Percentiles rank a stretch among this genome's conserved stretches.
phyloP scores from a whole-genome alignment of 2,797 vertebrate genomes.

The Sebastes umbrosus region DNA sequence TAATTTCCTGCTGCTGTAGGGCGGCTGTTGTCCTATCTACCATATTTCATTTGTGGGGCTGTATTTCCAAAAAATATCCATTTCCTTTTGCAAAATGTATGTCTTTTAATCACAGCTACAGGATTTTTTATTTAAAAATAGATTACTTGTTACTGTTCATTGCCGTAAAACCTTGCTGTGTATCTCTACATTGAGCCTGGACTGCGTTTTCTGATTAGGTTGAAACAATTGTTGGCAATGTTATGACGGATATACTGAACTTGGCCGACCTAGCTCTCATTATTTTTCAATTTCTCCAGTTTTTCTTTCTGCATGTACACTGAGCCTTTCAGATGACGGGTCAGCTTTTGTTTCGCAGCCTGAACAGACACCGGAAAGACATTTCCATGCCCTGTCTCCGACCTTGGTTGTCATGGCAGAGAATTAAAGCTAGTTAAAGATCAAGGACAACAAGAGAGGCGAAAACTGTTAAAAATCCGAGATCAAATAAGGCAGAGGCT shows the following conservation, averaged over 20 bases:
- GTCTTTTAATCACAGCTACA: neutral
- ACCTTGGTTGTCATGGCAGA: constrained; percentile 57
- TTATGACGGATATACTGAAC: constrained; percentile 14
- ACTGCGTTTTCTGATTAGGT: neutral
- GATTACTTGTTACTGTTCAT: neutral
- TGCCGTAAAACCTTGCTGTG: neutral
- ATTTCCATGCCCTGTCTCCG: constrained; percentile 17
- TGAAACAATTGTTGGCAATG: constrained; percentile 13
- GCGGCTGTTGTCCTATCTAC: neutral
- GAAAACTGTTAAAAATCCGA: constrained; percentile 56
- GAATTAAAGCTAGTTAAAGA: constrained; percentile 60
- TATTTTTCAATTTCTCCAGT: constrained; percentile 5
- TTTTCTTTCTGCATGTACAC: neutral
- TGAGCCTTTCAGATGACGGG: neutral
- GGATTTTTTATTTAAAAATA: neutral
- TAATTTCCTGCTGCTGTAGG: constrained; percentile 48
- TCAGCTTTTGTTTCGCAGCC: constrained; percentile 12
- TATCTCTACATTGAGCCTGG: neutral
- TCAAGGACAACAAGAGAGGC: constrained; percentile 56
- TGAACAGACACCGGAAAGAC: constrained; percentile 20
- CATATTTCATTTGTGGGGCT: neutral
- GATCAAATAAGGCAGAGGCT: constrained; percentile 56
- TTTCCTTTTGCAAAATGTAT: constrained; percentile 6
- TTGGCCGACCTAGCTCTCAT: neutral
- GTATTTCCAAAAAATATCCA: neutral